Base-by-base conservation (phyloP, 2,113 vertebrate genomes). In the Catagonus wagneri region DNA sequence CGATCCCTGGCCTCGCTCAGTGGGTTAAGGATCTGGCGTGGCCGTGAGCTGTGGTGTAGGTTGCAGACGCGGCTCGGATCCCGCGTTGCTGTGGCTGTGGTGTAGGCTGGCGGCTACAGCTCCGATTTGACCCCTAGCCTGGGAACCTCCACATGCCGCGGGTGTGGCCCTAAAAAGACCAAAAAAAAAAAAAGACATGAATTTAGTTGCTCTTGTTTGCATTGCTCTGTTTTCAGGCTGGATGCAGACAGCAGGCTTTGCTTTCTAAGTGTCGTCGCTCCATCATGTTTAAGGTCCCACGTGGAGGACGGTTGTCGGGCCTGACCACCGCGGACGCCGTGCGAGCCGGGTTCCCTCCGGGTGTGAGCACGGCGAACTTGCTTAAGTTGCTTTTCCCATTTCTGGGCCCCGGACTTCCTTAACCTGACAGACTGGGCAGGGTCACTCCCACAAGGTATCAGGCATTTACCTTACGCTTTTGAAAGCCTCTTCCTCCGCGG, bases 261-360 rank as follows among this genome's bases (percentile, higher is more conserved):
- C 32, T 27, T 61, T 34, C 69, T 32, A 11, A 63, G 56, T 66
- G 14, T 6, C 16, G 23, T 22, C 44, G 20, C 56, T 25, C 3
- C 13, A 0, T 56, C 23, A 7, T 3, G 8, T 69, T 36, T 14
- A 4, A 12, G 12, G 27, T 5, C 27, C 44, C 27, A 3, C 22
- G 1, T 13, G n/a, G 63, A 36, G 34, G n/a, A 0, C 9, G 22
- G 25, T 0, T 29, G 54, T 39, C 27, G 34, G 1, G 14, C 15
- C 6, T 27, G 2, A 16, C 19, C 22, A 3, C 3, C 50, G 13
- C 20, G 75, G 89, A 54, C 60, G 16, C 1, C 2, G 65, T 29
- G 4, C 52, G 0, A 19, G 17, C n/a, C 12, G 39, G 29, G n/a
- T 79, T 22, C 15, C 3, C 54, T 29, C 76, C 12, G 0, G 19